Conservation (phyloP, 1,140 invertebrate genomes). For the Hirudo medicinalis region DNA sequence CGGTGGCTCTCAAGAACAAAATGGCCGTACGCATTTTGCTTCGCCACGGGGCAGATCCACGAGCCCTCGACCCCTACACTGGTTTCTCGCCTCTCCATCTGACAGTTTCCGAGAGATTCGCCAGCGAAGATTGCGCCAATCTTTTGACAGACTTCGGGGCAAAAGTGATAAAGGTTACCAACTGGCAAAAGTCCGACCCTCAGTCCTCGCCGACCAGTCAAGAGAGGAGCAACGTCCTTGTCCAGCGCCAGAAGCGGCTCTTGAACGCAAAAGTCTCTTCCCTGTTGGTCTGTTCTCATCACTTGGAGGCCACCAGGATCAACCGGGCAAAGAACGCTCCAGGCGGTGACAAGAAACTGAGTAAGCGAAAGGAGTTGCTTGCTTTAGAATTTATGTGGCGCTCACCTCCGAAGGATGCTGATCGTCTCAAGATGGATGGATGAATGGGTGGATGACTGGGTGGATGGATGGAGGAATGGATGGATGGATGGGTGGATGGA, state of each 20-base stretch:
- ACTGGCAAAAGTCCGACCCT: neutral
- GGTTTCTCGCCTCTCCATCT: conserved; percentile 50
- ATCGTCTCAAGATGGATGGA: too few relatives aligned
- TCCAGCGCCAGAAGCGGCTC: neutral
- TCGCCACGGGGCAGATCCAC: conserved; percentile 46
- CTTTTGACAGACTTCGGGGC: conserved; percentile 46
- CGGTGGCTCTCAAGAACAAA: conserved; percentile 44
- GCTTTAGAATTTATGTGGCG: too few relatives aligned
- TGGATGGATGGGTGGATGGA: too few relatives aligned
- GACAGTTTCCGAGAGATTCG: conserved; percentile 43
- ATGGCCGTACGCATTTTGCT: conserved; percentile 46
- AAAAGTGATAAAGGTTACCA: conserved; percentile 32
- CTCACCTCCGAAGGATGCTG: too few relatives aligned
- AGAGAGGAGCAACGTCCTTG: neutral
- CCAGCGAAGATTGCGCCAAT: conserved; percentile 45
- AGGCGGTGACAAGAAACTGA: neutral
- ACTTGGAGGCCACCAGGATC: neutral
- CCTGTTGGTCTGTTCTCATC: neutral
- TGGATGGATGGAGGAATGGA: too few relatives aligned
- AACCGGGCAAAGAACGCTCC: neutral
- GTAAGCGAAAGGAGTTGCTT: too few relatives aligned
- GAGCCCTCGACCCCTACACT: conserved; percentile 39
- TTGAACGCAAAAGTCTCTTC: neutral
- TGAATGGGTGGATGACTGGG: too few relatives aligned
- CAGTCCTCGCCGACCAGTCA: neutral